Evolutionary conservation across 2,113 vertebrate genomes (phyloP).

Genomic region (Nyctereutes procyonoides): DNA sequence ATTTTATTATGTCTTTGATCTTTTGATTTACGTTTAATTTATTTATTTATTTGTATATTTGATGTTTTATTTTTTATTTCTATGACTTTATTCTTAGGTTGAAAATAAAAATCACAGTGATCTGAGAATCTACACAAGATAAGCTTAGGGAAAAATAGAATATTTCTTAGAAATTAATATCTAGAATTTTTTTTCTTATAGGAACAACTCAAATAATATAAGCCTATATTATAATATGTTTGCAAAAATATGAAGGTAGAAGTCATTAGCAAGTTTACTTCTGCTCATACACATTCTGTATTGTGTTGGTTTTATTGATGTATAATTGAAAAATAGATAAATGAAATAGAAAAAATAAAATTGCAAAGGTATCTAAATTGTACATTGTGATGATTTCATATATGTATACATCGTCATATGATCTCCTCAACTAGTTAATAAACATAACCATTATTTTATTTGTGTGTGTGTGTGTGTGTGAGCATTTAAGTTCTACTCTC

Average conservation of each 20-base stretch:
- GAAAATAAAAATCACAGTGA: slow-evolving; percentile 31
- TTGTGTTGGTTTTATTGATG: not conserved
- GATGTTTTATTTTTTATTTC: slow-evolving; percentile 36
- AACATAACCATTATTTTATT: no score
- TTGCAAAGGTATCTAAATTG: not conserved
- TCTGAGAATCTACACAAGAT: not conserved
- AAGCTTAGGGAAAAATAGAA: not conserved
- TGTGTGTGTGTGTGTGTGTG: not conserved
- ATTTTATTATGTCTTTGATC: not conserved
- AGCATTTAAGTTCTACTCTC: not conserved
- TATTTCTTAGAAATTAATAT: slow-evolving; percentile 28
- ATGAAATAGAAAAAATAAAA: not conserved
- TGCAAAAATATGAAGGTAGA: not conserved
- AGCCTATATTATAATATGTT: not conserved
- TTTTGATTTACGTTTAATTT: not conserved
- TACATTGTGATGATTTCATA: not conserved
- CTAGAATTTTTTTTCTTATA: slow-evolving; percentile 34
- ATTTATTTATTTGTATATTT: not conserved
- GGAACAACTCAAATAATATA: slow-evolving; percentile 19
- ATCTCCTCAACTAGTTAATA: not conserved
- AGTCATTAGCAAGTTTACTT: not conserved
- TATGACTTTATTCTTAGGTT: slow-evolving; percentile 65
- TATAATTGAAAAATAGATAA: not conserved
- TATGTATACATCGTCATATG: not conserved
- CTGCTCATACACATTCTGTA: not conserved